Percentiles rank a stretch among this genome's conserved stretches.
These are phyloP conservation scores for Tetragonisca angustula DNA, from an alignment of 2,888 invertebrate genomes.

Conservation along the genomic window DNA sequence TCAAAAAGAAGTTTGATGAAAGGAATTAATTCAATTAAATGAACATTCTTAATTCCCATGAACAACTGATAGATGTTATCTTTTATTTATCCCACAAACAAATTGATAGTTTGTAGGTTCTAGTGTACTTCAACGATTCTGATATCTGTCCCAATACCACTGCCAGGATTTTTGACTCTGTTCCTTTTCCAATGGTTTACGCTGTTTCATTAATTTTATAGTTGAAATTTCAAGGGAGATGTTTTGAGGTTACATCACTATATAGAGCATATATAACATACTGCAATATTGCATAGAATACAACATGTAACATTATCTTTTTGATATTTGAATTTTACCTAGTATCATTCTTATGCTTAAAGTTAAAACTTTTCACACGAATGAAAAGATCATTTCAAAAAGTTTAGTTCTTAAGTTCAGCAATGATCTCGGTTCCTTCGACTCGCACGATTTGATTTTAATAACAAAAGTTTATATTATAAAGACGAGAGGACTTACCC, in stretches of 20 bases:
- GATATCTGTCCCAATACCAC: no score
- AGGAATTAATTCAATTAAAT: background rate
- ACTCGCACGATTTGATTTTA: background rate
- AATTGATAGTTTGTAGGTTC: no score
- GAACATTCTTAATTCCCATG: no score
- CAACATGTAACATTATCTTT: background rate
- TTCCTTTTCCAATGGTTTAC: no score
- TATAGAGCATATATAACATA: background rate
- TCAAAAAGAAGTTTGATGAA: background rate
- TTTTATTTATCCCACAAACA: no score
- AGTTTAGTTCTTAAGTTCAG: background rate
- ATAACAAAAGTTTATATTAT: background rate
- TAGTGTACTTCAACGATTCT: no score
- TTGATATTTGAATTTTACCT: background rate
- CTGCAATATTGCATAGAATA: no score
- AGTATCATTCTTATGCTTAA: background rate
- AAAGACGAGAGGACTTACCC: slow-evolving; percentile 49
- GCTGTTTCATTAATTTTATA: no score
- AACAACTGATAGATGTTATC: no score
- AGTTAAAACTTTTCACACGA: background rate
- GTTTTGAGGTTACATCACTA: background rate
- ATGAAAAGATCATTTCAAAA: background rate
- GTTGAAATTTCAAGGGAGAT: background rate
- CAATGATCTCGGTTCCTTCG: background rate
- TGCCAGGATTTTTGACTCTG: no score